A percentile compares a stretch with the other conserved stretches of the same genome.
Conservation (phyloP, 2,113 vertebrate genomes). For the Ictalurus punctatus region DNA sequence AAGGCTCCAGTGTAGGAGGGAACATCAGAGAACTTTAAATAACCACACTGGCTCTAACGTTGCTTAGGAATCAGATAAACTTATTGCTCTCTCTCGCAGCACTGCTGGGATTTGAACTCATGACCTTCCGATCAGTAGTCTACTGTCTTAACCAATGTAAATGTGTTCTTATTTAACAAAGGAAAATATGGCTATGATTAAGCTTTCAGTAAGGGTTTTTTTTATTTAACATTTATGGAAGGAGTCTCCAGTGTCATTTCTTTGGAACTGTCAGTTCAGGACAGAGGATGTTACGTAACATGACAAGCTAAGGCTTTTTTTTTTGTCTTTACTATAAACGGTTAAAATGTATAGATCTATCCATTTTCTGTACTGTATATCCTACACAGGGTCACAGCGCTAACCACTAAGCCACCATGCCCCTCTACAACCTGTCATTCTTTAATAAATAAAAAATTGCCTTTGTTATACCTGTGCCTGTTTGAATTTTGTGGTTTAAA, state of each 20-base stretch:
- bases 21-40: conserved; percentile 61
- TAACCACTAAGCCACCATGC: too few relatives aligned
- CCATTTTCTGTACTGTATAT: too few relatives aligned
- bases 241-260: neutral
- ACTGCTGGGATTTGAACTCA: too few relatives aligned
- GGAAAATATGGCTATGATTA: too few relatives aligned
- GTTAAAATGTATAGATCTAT: neutral
- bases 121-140: too few relatives aligned
- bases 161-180: neutral
- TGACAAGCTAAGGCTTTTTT: neutral
- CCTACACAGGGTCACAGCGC: too few relatives aligned
- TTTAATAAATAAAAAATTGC: neutral
- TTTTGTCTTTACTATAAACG: neutral
- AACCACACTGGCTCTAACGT: conserved; percentile 50
- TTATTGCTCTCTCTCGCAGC: conserved; percentile 3
- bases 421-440: neutral
- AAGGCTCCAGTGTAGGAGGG: conserved; percentile 43
- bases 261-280: neutral
- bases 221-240: neutral
- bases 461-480: neutral
- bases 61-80: conserved; percentile 56
- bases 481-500: neutral
- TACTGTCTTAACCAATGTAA: too few relatives aligned
- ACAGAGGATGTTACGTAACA: neutral
- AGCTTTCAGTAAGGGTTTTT: neutral